A percentile compares a stretch with the other conserved stretches of the same genome.
Conservation (phyloP, 2,797 vertebrate genomes). For the Chelmon rostratus region DNA sequence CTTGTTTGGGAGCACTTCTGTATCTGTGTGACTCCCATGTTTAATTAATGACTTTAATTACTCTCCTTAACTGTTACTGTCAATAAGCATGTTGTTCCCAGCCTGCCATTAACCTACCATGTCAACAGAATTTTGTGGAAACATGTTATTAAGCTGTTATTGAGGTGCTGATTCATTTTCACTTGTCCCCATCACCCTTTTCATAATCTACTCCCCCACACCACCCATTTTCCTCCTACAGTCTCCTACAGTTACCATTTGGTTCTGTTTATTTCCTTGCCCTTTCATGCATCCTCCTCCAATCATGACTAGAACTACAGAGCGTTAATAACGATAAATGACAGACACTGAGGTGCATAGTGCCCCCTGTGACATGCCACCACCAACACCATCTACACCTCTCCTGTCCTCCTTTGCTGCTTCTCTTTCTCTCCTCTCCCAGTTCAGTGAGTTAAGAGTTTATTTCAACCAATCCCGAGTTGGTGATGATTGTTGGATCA, state of each 20-base stretch:
- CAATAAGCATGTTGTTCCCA: conserved; percentile 7
- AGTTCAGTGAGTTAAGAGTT: too few species aligned
- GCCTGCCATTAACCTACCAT: conserved; percentile 30
- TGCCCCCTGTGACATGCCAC: too few species aligned
- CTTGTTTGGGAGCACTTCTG: background rate
- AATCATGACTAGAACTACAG: conserved; percentile 7
- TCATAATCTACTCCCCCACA: conserved; percentile 10
- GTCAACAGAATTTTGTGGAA: conserved; percentile 28
- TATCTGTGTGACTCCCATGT: conserved; percentile 6
- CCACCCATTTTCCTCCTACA: background rate
- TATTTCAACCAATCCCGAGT: too few species aligned
- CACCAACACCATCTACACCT: too few species aligned
- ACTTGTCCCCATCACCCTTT: conserved; percentile 20
- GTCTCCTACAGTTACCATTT: conserved; percentile 17
- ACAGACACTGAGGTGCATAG: conserved; percentile 12
- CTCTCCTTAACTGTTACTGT: conserved; percentile 39
- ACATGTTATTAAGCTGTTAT: conserved; percentile 56
- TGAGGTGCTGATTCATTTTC: conserved; percentile 19
- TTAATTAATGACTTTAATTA: conserved; percentile 44
- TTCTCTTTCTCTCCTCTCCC: too few species aligned
- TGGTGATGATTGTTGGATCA: too few species aligned
- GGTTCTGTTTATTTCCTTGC: conserved; percentile 36
- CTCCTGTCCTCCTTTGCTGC: too few species aligned
- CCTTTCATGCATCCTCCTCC: conserved; percentile 26
- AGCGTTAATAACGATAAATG: conserved; percentile 33